phyloP scores from a whole-genome alignment of 2,797 vertebrate genomes.

The Sebastolobus alascanus region DNA sequence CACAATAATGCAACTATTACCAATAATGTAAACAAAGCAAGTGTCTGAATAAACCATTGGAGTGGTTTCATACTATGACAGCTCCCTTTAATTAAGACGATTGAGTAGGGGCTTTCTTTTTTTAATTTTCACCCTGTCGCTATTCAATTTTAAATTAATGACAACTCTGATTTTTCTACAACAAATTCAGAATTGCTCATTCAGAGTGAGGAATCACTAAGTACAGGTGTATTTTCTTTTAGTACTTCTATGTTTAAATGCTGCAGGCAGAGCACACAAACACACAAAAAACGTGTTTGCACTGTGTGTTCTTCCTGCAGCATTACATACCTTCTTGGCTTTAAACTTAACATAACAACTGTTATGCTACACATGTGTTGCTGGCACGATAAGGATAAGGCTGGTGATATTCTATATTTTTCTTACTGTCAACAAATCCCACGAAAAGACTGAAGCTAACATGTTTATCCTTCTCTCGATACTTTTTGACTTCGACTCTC shows the following conservation, averaged over 20 bases:
- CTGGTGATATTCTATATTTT: background rate
- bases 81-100: slow-evolving; percentile 7
- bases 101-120: background rate
- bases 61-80: slow-evolving; percentile 16
- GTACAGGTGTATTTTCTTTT: background rate
- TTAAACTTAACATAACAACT: background rate
- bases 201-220: slow-evolving; percentile 6
- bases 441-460: background rate
- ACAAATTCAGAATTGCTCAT: background rate
- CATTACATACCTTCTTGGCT: background rate
- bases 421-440: slow-evolving; percentile 4
- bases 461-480: background rate
- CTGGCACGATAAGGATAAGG: background rate
- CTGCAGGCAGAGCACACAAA: background rate
- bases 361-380: background rate
- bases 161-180: background rate
- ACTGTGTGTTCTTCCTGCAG: background rate
- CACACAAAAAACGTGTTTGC: background rate
- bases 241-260: background rate
- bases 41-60: slow-evolving; percentile 16
- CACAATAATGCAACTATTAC: slow-evolving; percentile 8
- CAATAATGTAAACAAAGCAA: slow-evolving; percentile 27
- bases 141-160: slow-evolving; percentile 4
- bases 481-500: background rate
- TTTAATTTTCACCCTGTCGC: background rate